Evolutionary conservation across 2,797 vertebrate species (phyloP).

Genomic region (Holocentrus rufus): DNA sequence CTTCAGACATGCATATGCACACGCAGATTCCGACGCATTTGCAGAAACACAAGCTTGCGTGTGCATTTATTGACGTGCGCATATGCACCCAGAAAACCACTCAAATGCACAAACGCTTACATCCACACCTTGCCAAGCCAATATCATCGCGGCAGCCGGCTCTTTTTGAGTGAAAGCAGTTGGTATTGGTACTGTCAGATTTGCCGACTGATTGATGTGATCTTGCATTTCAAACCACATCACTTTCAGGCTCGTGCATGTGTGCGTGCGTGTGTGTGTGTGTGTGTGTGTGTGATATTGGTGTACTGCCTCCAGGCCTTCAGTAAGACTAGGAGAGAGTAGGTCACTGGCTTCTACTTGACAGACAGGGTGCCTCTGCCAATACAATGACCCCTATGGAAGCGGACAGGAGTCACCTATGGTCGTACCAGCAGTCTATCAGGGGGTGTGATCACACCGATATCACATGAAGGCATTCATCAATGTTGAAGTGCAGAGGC

Average conservation of each 20-base stretch:
- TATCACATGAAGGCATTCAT: slow-evolving; percentile 45
- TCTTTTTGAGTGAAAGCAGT: slow-evolving; percentile 61
- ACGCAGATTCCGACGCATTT: background rate
- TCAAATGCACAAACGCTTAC: background rate
- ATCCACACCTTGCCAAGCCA: slow-evolving; percentile 2
- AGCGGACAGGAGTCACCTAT: slow-evolving; percentile 48
- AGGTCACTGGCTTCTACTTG: slow-evolving; percentile 69
- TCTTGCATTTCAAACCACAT: slow-evolving; percentile 68
- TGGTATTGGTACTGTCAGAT: slow-evolving; percentile 65
- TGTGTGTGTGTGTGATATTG: slow-evolving; percentile 50
- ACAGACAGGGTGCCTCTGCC: slow-evolving; percentile 67
- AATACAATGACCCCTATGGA: slow-evolving; percentile 69
- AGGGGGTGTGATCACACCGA: slow-evolving; percentile 31
- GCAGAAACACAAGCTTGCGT: background rate
- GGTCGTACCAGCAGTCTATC: slow-evolving; percentile 34
- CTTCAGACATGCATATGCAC: background rate
- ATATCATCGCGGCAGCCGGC: slow-evolving; percentile 14
- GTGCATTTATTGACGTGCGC: background rate
- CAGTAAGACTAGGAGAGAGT: slow-evolving; percentile 66
- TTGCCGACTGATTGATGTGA: slow-evolving; percentile 71
- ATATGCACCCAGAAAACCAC: background rate
- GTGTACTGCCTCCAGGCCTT: slow-evolving; percentile 64
- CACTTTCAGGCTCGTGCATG: slow-evolving; percentile 57
- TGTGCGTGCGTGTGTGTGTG: too few species aligned
- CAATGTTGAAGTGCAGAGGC: slow-evolving; percentile 27